Base-by-base conservation (phyloP, 2,888 invertebrate species). In the Tineola bisselliella region DNA sequence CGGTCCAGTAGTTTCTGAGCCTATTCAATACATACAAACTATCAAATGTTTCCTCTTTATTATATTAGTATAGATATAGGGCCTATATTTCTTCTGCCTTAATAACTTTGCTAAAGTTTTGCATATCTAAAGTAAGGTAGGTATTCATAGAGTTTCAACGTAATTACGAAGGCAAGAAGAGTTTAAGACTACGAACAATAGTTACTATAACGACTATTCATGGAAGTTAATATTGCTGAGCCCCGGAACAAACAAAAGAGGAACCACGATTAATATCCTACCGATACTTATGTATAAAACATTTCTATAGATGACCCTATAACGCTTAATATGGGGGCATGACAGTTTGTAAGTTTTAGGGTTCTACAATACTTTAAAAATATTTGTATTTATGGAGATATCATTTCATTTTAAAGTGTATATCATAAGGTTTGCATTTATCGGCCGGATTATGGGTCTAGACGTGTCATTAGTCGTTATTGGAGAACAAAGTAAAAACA, bases 161-260 rank as follows among this genome's bases (percentile, higher is more conserved):
- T 15, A 18, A 48, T 18, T 48, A 10, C 18, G 48, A 48, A 25
- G 56, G 56, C 56, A 33, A 25, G 58, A 54, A 54, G 54, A 54
- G 54, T 54, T 54, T 54, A 54, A 25, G 54, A 25, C 54, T n/a
- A 10, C 33, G 15, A 33, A 58, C 58, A 58, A 58, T 58, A 33
- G 58, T 58, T 19, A 58, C 58, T 58, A 33, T 33, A 30, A 33
- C 31, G 31, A 58, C 58, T 58, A 58, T 58, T 58, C 58, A 58
- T 58, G 33, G 19, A 60, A 44, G 60, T 60, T 60, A 60, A 44
- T 60, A 60, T 60, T 44, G 31, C 48, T 60, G 15, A 58, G 30
- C 6, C 54, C 48, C 44, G 18, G 60, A 48, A 19, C 44, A 60
- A 44, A 60, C 60, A 60, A 60, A 25, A 60, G 60, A 48, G 43